phyloP scores from a whole-genome alignment of 1,140 invertebrate species.

The Drosophila sproati region DNA sequence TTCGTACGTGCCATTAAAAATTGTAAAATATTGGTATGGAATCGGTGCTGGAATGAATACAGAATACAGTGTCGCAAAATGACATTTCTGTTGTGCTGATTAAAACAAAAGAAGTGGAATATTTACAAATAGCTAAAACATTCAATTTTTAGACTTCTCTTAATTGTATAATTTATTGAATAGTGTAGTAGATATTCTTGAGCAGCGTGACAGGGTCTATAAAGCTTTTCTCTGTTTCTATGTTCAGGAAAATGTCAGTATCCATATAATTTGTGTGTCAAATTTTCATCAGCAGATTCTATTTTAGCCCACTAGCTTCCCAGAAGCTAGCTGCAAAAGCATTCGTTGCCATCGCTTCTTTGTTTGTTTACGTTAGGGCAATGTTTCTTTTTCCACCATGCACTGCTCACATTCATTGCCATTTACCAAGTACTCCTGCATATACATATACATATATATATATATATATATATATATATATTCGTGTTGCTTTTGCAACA shows the following conservation, averaged over 20 bases:
- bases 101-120: background rate
- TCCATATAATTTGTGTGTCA: slow-evolving; percentile 6
- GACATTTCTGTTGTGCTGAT: too few species aligned
- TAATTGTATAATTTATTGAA: too few species aligned
- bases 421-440: background rate
- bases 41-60: slow-evolving; percentile 14
- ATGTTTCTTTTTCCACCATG: slow-evolving; percentile 46
- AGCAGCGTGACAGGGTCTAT: background rate
- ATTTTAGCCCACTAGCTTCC: slow-evolving; percentile 31
- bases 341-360: slow-evolving; percentile 54
- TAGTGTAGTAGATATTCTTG: background rate
- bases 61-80: slow-evolving; percentile 26
- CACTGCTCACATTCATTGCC: background rate
- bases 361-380: slow-evolving; percentile 64
- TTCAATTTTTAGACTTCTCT: too few species aligned
- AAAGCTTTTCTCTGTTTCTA: too few species aligned
- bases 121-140: too few species aligned
- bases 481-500: slow-evolving; percentile 68
- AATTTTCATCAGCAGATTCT: slow-evolving; percentile 19
- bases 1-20: slow-evolving; percentile 47
- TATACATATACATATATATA: background rate
- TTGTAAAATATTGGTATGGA: slow-evolving; percentile 40
- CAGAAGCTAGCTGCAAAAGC: slow-evolving; percentile 33
- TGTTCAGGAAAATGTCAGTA: background rate
- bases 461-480: background rate